These are phyloP conservation scores for Trachelus iudaicus DNA, from an alignment of 2,888 invertebrate species.

Conservation along the genomic window DNA sequence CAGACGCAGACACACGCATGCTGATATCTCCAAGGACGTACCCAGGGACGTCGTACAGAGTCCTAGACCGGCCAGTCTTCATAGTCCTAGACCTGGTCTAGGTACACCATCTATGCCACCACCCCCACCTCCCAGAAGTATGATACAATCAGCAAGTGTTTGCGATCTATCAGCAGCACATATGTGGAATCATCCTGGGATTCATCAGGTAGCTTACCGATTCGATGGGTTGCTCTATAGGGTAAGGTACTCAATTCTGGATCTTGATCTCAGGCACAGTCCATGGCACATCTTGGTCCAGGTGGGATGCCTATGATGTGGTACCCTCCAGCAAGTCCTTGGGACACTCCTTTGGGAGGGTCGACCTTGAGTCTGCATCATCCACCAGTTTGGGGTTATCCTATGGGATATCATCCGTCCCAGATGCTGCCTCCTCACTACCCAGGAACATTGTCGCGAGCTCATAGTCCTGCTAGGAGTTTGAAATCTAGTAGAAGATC, in stretches of 20 bases:
- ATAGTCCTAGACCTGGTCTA: slow-evolving; percentile 44
- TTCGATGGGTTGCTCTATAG: neutral
- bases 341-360: slow-evolving; percentile 54
- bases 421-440: slow-evolving; percentile 64
- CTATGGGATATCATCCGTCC: slow-evolving; percentile 49
- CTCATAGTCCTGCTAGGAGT: slow-evolving; percentile 62
- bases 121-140: slow-evolving; percentile 48
- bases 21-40: slow-evolving; percentile 34
- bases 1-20: slow-evolving; percentile 47
- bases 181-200: slow-evolving; percentile 55
- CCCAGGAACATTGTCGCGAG: slow-evolving; percentile 71
- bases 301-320: slow-evolving; percentile 67
- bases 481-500: slow-evolving; percentile 55
- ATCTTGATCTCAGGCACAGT: slow-evolving; percentile 72
- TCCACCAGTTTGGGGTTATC: slow-evolving; percentile 52
- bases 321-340: slow-evolving; percentile 54
- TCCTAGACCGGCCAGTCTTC: slow-evolving; percentile 47
- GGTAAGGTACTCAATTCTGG: neutral
- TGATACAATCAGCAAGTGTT: slow-evolving; percentile 60
- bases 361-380: slow-evolving; percentile 60
- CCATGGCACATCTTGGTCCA: slow-evolving; percentile 73
- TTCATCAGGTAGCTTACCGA: slow-evolving; percentile 71
- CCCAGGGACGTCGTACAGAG: slow-evolving; percentile 37
- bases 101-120: slow-evolving; percentile 39
- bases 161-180: slow-evolving; percentile 56